These are phyloP conservation scores for Fregetta grallaria DNA, from an alignment of 2,113 vertebrate species.

Conservation along the genomic window DNA sequence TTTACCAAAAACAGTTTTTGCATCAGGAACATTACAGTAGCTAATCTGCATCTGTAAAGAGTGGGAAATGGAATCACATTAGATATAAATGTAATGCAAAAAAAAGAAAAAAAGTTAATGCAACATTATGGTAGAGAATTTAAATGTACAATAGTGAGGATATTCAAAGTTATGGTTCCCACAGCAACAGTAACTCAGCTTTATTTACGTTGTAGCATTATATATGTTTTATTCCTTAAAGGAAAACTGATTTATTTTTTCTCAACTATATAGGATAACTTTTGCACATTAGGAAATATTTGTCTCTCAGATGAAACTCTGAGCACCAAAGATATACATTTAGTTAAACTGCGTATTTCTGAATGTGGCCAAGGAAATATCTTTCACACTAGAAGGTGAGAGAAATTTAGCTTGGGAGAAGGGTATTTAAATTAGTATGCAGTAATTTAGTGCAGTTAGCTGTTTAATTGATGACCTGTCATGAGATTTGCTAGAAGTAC, in stretches of 20 bases:
- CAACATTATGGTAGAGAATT: constrained; percentile 59
- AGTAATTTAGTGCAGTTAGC: background rate
- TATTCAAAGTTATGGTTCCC: constrained; percentile 63
- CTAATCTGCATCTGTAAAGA: constrained; percentile 79
- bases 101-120: constrained; percentile 59
- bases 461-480: background rate
- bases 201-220: constrained; percentile 20
- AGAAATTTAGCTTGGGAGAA: background rate
- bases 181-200: constrained; percentile 37
- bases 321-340: background rate
- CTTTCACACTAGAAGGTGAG: background rate
- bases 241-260: constrained; percentile 3
- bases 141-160: constrained; percentile 57
- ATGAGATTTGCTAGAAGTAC: background rate
- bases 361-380: background rate
- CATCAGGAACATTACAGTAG: constrained; percentile 62
- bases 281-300: background rate
- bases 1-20: constrained; percentile 80
- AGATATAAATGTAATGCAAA: constrained; percentile 74
- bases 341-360: background rate
- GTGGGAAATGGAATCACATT: constrained; percentile 74
- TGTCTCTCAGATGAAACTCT: background rate
- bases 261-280: background rate
- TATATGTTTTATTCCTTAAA: constrained; percentile 43
- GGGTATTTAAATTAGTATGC: background rate